Evolutionary conservation across 2,797 vertebrate species (phyloP), one percentile per base, ranked within the genome.

Genomic region (Malacoraja senta): DNA sequence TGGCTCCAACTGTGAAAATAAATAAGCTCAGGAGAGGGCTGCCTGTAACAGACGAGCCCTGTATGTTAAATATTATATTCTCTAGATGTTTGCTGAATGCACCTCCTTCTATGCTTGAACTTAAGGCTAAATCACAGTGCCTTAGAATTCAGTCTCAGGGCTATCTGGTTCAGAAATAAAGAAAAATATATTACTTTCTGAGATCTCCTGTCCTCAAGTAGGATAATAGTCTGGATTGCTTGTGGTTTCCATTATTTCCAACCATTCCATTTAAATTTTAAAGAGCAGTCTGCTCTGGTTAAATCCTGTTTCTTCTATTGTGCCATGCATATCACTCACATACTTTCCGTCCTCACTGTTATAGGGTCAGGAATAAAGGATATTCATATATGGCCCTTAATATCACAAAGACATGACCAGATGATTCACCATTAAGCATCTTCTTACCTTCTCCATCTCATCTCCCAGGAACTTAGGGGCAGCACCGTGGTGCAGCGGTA

Each of bases 1-100:
- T 92, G 90, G 71, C 68, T 72, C 90, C 90, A 72, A 92, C 90
- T 92, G 90, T 92, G 90, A 92, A 76, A 76, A 72, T 92, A 76
- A 92, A 92, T 92, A 92, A 92, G 84, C 84, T 88, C 84, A 88
- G 90, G 90, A 92, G 90, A 74, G 90, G 90, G 71, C 68, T 92
- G 90, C 24, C 3, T 74, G 68, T 44, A 88, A 38, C 65, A 74
- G 90, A 44, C 72, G 65, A 91, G 65, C 68, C 21, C 90, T 76
- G 32, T 88, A 68, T 92, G 65, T 92, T 92, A 92, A 92, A 74
- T 76, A 92, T 53, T 71, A 35, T 32, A 32, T 35, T 35, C 61
- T 68, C 13, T n/a, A 32, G 84, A 88, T 88, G 63, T 88, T 68
- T 88, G 61, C 68, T 68, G 17, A 35, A 88, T 68, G 65, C 63